Base-by-base conservation (phyloP, 2,888 invertebrate genomes). In the Hetaerina titia region DNA sequence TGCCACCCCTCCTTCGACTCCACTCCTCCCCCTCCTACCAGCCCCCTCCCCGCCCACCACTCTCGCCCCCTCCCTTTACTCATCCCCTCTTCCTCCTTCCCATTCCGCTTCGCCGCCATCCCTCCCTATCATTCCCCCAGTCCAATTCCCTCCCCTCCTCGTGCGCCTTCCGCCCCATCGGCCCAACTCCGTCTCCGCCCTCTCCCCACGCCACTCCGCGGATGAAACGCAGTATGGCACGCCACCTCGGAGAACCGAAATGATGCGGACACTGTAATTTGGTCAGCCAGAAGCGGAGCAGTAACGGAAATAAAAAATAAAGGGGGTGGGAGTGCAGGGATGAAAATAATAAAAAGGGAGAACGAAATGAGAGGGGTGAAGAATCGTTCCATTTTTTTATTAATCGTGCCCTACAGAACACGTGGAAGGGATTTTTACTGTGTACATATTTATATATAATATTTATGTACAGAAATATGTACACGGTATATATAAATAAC, bases 231-330 rank as follows among this genome's bases (percentile, higher is more conserved):
- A 15, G 64, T 45, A 13, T 45, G 90, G 63, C 90, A 90, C 63
- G 63, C 90, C 64, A 90, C 19, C 89, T 57, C 89, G 22, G 58
- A 58, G 60, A 60, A 58, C 60, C n/a, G 60, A 31, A 56, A 63
- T 69, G 69, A 56, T 90, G 64, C 63, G 45, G 69, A 74, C 92
- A 57, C 92, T 92, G 69, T 92, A 92, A 92, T 92, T 92, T 92
- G 92, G 90, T 90, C 90, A 90, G 90, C 64, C 64, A 45, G 22
- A 2, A 45, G 64, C 64, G 64, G 64, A 31, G 64, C 64, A 56
- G 63, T 45, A 56, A 45, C 69, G 90, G 92, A 92, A 31, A 22
- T 92, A 92, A 92, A 19, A n/a, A 45, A n/a, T 89, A 45, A 56
- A 63, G 90, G 56, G 64, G 56, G 4, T 56, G 45, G 9, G 25